Evolutionary conservation across 2,888 invertebrate genomes (phyloP).

Genomic region (Diarsia mendica): DNA sequence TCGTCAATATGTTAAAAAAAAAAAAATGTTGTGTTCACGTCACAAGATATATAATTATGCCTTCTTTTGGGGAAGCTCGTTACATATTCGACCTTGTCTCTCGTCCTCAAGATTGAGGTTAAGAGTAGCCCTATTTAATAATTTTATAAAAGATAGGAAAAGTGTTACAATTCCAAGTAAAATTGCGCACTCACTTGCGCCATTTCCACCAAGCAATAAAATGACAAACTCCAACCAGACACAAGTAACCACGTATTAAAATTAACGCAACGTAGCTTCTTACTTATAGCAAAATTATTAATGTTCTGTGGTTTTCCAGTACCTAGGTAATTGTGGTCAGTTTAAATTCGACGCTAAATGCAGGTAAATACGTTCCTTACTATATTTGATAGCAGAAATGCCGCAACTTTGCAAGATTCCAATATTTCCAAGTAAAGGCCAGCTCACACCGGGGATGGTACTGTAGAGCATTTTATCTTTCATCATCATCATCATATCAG

Average conservation of each 20-base stretch:
- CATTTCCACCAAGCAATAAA: not conserved
- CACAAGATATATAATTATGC: too few relatives aligned
- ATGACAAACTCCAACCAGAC: not conserved
- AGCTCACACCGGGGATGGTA: not conserved
- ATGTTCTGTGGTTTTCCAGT: not conserved
- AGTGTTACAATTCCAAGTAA: not conserved
- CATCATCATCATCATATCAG: too few relatives aligned
- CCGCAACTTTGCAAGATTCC: slow-evolving; percentile 17
- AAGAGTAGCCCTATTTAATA: too few relatives aligned
- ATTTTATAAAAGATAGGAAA: not conserved
- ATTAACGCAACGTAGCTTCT: not conserved
- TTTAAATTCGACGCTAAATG: slow-evolving; percentile 14
- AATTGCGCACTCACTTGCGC: not conserved
- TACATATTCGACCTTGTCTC: too few relatives aligned
- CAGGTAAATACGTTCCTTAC: not conserved
- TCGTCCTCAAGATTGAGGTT: too few relatives aligned
- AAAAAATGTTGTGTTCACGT: not conserved
- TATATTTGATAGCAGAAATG: slow-evolving; percentile 46
- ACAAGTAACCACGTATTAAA: not conserved
- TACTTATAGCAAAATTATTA: not conserved
- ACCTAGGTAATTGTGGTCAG: slow-evolving; percentile 1
- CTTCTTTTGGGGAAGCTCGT: too few relatives aligned
- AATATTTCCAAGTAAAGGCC: slow-evolving; percentile 17
- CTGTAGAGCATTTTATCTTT: not conserved
- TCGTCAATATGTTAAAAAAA: not conserved